Evolutionary conservation across 2,797 vertebrate species (phyloP), one percentile per base, ranked within the genome.

Genomic region (Margarornis squamiger): DNA sequence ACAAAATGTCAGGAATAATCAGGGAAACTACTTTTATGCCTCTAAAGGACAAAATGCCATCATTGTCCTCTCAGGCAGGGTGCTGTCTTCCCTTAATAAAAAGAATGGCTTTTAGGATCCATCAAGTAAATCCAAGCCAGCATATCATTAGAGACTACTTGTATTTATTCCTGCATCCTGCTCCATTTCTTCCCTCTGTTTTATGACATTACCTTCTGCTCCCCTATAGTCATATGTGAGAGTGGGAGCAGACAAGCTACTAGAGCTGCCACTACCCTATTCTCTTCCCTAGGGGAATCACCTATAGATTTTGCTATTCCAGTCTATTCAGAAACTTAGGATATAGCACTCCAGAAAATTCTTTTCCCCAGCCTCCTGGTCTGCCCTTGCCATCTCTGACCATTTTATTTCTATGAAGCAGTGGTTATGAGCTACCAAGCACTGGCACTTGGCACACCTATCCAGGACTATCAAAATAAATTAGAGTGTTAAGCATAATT

Each of bases 1-100:
- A 74, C 29, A 95, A 95, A 70, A 85, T 18, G 36, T 62, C 83
- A 90, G 11, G 48, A 95, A 95, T 70, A 86, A 92, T 62, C 72
- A 93, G 29, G 48, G 91, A 84, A 94, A 51, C 7, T 63, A 48
- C 54, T 75, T 93, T 81, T 66, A 67, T 14, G 34, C 43, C 51
- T 19, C 39, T 90, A 49, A 76, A 86, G 86, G 92, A 81, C 12
- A 41, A 88, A 93, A 73, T 3, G 1, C 18, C 9, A 5, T 54
- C 70, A 72, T 54, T 68, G 38, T 68, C 58, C 58, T 86, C 73
- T 72, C 21, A 45, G 55, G 43, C 32, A 80, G 24, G 23, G 17
- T 41, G 63, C 22, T 51, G 46, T 48, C 54, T 71, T 83, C 72
- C 45, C 34, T 59, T 59, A 90, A 74, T 14, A 76, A 79, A 49